phyloP scores from a whole-genome alignment of 2,113 vertebrate species.

The Balaeniceps rex region DNA sequence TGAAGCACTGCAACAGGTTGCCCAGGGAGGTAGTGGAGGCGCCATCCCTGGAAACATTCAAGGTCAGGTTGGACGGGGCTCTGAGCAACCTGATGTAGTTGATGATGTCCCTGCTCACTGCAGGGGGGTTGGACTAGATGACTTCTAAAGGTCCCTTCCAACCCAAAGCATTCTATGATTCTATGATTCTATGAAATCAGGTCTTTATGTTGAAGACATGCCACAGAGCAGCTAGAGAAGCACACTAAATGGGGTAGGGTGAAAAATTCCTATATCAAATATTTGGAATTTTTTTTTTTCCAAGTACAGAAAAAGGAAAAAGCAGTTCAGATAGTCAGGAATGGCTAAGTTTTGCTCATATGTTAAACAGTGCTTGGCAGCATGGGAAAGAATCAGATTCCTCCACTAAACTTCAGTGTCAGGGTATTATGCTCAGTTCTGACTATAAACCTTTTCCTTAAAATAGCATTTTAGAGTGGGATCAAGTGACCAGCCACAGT shows the following conservation, averaged over 20 bases:
- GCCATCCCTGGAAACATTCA: no score
- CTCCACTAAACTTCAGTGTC: not conserved
- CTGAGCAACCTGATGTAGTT: no score
- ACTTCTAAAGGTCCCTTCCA: no score
- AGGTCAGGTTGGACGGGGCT: no score
- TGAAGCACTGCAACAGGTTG: no score
- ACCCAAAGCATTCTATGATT: no score
- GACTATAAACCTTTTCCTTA: not conserved
- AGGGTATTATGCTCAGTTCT: not conserved
- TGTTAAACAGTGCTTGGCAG: not conserved
- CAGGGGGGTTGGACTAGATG: no score
- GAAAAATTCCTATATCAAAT: not conserved
- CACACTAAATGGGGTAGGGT: not conserved
- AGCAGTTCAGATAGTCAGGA: not conserved
- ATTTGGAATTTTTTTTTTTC: not conserved
- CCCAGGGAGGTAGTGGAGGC: no score
- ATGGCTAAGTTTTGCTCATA: not conserved
- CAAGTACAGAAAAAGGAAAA: not conserved
- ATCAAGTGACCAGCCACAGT: not conserved
- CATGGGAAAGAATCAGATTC: not conserved
- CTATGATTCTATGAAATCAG: no score
- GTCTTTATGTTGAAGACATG: not conserved
- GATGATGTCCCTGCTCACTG: no score
- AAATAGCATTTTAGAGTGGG: not conserved
- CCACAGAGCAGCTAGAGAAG: not conserved